Base-by-base conservation (phyloP, 2,888 invertebrate genomes). In the Machimus rusticus region DNA sequence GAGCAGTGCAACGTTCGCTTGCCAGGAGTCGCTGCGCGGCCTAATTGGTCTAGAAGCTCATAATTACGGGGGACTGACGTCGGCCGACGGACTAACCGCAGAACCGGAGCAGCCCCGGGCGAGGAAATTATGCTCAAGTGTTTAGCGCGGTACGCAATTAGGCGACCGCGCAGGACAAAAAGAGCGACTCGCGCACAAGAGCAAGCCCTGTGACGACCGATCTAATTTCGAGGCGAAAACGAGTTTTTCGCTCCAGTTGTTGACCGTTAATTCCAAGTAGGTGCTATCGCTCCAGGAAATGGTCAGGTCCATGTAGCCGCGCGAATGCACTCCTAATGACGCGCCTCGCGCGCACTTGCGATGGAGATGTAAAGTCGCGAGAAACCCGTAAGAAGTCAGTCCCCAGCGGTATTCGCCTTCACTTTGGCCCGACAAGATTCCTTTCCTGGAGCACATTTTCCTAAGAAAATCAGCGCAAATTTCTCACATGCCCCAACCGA, bases 181-280 rank as follows among this genome's bases (percentile, higher is more conserved):
- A 79, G 79, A 79, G 9, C 31, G 31, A 0, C 28, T 6, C 51
- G 51, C 19, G 43, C 19, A 46, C 23, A 39, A 46, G 43, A 46
- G 43, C 3, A 16, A 46, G 4, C 16, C 39, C 77, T 77, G 8
- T 19, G 16, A 28, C 12, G 66, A 9, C 66, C 66, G 66, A 79
- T 51, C 51, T 79, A 79, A 79, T 31, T 28, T 79, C 31, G 46
- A 16, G 16, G 51, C 51, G 31, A 9, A 79, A 79, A 79, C 79
- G 23, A 55, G 79, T 79, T 79, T 51, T 79, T 51, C 51, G 28
- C 79, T 79, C 51, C 79, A 51, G 79, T 79, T 79, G 28, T 23
- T 79, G 79, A 28, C 79, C 79, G 79, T 79, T 79, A 78, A 78
- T 34, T 66, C 66, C 66, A 28, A 28, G 66, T 79, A 79, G 79